Percentiles rank a stretch among this genome's conserved stretches.
phyloP scores from a whole-genome alignment of 1,140 invertebrate genomes.

The Arion vulgaris region DNA sequence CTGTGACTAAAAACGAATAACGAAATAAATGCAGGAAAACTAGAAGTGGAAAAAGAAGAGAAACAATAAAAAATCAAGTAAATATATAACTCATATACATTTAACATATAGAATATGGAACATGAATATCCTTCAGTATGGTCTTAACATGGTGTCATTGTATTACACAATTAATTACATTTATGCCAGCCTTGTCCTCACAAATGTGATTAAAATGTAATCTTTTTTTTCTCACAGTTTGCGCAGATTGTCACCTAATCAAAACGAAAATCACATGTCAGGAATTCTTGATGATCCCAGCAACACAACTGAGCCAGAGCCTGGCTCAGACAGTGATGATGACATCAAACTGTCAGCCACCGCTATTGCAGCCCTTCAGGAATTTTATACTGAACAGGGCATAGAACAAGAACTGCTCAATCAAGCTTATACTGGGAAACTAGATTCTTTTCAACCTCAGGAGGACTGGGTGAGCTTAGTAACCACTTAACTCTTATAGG shows the following conservation, averaged over 20 bases:
- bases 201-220: background rate
- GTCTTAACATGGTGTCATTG: too few relatives aligned
- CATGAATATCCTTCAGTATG: too few relatives aligned
- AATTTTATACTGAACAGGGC: conserved; percentile 85
- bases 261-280: background rate
- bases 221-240: background rate
- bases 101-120: too few relatives aligned
- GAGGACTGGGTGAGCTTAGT: conserved; percentile 85
- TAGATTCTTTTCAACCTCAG: conserved; percentile 73
- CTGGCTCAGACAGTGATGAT: conserved; percentile 75
- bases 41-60: too few relatives aligned
- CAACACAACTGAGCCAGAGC: background rate
- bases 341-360: conserved; percentile 79
- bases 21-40: too few relatives aligned
- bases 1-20: too few relatives aligned
- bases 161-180: too few relatives aligned
- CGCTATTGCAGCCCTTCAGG: conserved; percentile 84
- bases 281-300: background rate
- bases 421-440: conserved; percentile 74
- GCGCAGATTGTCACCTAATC: background rate
- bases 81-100: too few relatives aligned
- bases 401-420: conserved; percentile 73
- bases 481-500: background rate
- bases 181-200: too few relatives aligned
- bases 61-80: too few relatives aligned